A percentile compares a stretch with the other conserved stretches of the same genome.
phyloP scores from a whole-genome alignment of 2,888 invertebrate genomes.

The Isotomurus palustris region DNA sequence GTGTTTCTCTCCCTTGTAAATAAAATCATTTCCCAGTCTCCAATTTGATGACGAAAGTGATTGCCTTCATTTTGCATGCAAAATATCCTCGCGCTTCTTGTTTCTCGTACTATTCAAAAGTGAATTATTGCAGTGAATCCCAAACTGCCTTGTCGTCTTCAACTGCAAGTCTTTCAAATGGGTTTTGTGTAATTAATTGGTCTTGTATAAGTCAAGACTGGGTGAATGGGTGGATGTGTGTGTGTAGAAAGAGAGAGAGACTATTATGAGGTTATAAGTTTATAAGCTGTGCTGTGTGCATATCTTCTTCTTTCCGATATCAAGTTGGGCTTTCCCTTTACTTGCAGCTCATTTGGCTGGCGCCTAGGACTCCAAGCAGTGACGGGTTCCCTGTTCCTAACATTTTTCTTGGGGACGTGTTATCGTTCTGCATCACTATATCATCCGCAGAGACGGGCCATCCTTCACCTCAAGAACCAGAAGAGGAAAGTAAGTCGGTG shows the following conservation, averaged over 20 bases:
- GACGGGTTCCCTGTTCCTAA: constrained; percentile 75
- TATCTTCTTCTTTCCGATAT: constrained; percentile 74
- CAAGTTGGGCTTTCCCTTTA: no score
- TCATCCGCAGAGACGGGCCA: constrained; percentile 79
- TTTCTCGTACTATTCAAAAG: not conserved
- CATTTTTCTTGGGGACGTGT: constrained; percentile 79
- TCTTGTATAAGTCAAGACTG: not conserved
- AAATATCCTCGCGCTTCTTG: no score
- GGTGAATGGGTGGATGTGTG: not conserved
- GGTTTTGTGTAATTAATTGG: not conserved
- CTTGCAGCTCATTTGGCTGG: constrained; percentile 80
- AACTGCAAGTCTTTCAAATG: not conserved
- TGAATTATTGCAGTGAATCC: not conserved
- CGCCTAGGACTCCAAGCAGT: constrained; percentile 77
- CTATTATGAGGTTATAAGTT: constrained; percentile 52
- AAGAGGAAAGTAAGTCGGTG: constrained; percentile 55
- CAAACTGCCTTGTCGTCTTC: not conserved
- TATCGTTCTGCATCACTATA: constrained; percentile 79
- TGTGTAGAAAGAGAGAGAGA: not conserved
- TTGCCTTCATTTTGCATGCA: no score
- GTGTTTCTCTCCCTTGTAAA: no score
- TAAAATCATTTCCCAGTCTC: no score
- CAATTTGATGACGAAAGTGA: no score
- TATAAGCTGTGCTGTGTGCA: constrained; percentile 79
- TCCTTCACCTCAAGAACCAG: constrained; percentile 82